These are phyloP conservation scores for Drosophila koepferae DNA, from an alignment of 2,888 invertebrate species.

Conservation along the genomic window DNA sequence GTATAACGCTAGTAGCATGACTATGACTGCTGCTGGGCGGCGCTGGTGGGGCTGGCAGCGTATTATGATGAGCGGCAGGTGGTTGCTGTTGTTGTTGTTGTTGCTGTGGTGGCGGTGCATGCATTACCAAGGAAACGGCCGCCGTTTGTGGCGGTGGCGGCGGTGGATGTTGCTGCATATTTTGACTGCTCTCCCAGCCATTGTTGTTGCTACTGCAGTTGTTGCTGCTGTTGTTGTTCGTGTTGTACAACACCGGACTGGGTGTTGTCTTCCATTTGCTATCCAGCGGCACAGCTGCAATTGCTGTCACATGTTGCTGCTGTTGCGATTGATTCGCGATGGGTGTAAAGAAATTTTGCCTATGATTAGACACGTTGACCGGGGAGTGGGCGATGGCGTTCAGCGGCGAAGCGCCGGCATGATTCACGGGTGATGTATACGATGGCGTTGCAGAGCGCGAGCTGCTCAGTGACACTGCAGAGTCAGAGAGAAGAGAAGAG, in stretches of 20 bases:
- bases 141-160: conserved; percentile 80
- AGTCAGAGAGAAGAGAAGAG: conserved; percentile 11
- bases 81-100: conserved; percentile 64
- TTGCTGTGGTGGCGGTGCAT: conserved; percentile 78
- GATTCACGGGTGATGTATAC: conserved; percentile 91
- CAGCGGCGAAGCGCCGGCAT: conserved; percentile 89
- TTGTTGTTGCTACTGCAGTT: conserved; percentile 53
- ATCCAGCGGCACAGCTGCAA: conserved; percentile 51
- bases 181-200: conserved; percentile 39
- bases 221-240: conserved; percentile 58
- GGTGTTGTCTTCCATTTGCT: conserved; percentile 71
- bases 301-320: conserved; percentile 34
- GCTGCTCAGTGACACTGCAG: conserved; percentile 94
- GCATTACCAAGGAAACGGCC: conserved; percentile 82
- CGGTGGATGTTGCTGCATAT: conserved; percentile 48
- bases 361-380: conserved; percentile 88
- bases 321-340: conserved; percentile 86
- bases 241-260: conserved; percentile 84
- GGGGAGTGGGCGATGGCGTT: conserved; percentile 87
- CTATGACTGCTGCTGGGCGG: conserved; percentile 84
- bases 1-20: conserved; percentile 92
- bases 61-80: conserved; percentile 73
- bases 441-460: conserved; percentile 97
- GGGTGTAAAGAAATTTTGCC: conserved; percentile 96
- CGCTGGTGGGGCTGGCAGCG: conserved; percentile 64